These are phyloP conservation scores for Blastobasis lacticolella DNA, from an alignment of 2,888 invertebrate species.

Conservation along the genomic window DNA sequence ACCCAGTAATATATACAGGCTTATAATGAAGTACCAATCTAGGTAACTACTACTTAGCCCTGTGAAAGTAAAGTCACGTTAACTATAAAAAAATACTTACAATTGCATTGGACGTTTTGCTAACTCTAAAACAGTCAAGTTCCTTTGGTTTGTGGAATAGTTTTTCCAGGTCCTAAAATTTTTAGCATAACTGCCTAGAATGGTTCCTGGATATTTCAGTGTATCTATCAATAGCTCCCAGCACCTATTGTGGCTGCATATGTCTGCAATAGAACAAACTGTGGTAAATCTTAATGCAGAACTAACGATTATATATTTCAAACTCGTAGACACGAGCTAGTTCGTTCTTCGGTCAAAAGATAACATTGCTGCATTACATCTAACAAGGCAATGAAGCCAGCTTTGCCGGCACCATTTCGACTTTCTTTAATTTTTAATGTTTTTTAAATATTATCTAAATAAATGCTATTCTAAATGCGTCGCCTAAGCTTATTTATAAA, in stretches of 20 bases:
- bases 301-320: neutral
- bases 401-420: too few species aligned
- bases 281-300: slow-evolving; percentile 1
- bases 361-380: too few species aligned
- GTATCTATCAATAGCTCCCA: slow-evolving; percentile 47
- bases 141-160: slow-evolving; percentile 29
- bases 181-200: slow-evolving; percentile 45
- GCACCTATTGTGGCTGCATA: slow-evolving; percentile 53
- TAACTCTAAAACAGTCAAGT: slow-evolving; percentile 33
- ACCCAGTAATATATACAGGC: too few species aligned
- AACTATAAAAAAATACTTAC: slow-evolving; percentile 31
- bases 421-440: too few species aligned
- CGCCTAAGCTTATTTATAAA: too few species aligned
- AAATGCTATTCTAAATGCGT: too few species aligned
- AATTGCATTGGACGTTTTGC: slow-evolving; percentile 26
- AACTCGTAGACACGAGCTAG: too few species aligned
- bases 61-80: neutral
- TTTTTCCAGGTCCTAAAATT: slow-evolving; percentile 52
- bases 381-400: too few species aligned
- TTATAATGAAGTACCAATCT: neutral
- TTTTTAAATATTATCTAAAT: too few species aligned
- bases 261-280: slow-evolving; percentile 28
- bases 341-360: too few species aligned
- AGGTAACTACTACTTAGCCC: neutral
- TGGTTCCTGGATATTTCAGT: slow-evolving; percentile 35